Conservation (phyloP, 2,888 invertebrate genomes). For the Latheticus oryzae region DNA sequence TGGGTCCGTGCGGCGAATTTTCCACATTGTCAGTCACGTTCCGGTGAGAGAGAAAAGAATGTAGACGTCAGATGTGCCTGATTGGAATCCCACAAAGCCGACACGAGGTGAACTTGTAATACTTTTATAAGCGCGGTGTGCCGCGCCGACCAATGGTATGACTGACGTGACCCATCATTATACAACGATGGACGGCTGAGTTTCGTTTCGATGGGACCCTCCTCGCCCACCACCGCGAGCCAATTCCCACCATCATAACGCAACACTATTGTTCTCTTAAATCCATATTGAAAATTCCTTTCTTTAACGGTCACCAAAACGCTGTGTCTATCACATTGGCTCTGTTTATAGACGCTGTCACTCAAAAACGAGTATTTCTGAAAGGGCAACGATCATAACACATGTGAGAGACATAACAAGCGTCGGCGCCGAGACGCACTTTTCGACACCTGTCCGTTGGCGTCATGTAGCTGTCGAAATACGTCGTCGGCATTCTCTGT, state of each 20-base stretch:
- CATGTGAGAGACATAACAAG: constrained; percentile 48
- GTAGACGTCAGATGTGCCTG: constrained; percentile 59
- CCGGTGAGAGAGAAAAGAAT: constrained; percentile 52
- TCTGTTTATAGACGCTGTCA: constrained; percentile 28
- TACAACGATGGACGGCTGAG: constrained; percentile 56
- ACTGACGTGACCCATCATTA: constrained; percentile 67
- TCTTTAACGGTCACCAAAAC: constrained; percentile 5
- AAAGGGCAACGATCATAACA: constrained; percentile 36
- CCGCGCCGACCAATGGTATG: constrained; percentile 61
- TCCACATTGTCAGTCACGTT: constrained; percentile 60
- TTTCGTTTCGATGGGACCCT: constrained; percentile 36
- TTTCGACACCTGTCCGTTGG: constrained; percentile 56
- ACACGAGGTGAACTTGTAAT: constrained; percentile 57
- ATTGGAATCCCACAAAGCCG: constrained; percentile 60
- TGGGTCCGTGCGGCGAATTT: constrained; percentile 57
- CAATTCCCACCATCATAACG: constrained; percentile 49
- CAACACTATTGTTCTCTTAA: constrained; percentile 26
- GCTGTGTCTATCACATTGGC: neutral
- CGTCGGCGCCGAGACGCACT: constrained; percentile 50
- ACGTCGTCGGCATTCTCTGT: constrained; percentile 47
- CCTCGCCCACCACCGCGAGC: constrained; percentile 52
- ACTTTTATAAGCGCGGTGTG: constrained; percentile 59
- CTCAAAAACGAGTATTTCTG: constrained; percentile 18
- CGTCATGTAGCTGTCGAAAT: constrained; percentile 52
- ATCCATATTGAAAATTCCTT: constrained; percentile 28